A percentile compares a stretch with the other conserved stretches of the same genome.
Conservation (phyloP, 2,797 vertebrate genomes). For the Epinephelus coioides region DNA sequence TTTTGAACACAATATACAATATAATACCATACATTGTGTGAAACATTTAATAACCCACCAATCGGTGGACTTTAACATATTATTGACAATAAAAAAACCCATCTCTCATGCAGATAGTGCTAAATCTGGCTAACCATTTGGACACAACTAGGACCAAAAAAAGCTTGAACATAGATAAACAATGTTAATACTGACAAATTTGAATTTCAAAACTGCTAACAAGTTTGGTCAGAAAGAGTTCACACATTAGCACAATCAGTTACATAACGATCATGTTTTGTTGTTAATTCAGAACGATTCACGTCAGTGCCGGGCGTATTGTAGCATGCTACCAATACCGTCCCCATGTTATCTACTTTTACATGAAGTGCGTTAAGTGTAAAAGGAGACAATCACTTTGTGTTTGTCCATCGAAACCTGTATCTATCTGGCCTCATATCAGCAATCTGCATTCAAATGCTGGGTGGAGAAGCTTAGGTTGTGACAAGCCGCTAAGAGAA, state of each 20-base stretch:
- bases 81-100: conserved; percentile 91
- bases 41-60: conserved; percentile 93
- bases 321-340: conserved; percentile 86
- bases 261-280: conserved; percentile 91
- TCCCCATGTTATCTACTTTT: conserved; percentile 72
- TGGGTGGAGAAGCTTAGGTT: conserved; percentile 67
- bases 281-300: conserved; percentile 86
- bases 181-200: conserved; percentile 90
- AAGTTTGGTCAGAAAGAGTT: conserved; percentile 93
- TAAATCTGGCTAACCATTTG: conserved; percentile 90
- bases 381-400: conserved; percentile 70
- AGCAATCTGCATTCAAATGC: conserved; percentile 79
- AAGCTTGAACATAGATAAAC: conserved; percentile 92
- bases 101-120: conserved; percentile 95
- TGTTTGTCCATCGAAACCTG: conserved; percentile 69
- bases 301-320: conserved; percentile 88
- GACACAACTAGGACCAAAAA: conserved; percentile 91
- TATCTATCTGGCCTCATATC: conserved; percentile 71
- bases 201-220: conserved; percentile 91
- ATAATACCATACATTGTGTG: conserved; percentile 98
- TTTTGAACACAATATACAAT: conserved; percentile 98
- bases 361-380: conserved; percentile 79
- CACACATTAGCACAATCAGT: conserved; percentile 92
- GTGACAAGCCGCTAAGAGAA: conserved; percentile 55
- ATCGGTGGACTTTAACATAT: conserved; percentile 85